phyloP scores from a whole-genome alignment of 2,888 invertebrate species.

The Volucella inanis region DNA sequence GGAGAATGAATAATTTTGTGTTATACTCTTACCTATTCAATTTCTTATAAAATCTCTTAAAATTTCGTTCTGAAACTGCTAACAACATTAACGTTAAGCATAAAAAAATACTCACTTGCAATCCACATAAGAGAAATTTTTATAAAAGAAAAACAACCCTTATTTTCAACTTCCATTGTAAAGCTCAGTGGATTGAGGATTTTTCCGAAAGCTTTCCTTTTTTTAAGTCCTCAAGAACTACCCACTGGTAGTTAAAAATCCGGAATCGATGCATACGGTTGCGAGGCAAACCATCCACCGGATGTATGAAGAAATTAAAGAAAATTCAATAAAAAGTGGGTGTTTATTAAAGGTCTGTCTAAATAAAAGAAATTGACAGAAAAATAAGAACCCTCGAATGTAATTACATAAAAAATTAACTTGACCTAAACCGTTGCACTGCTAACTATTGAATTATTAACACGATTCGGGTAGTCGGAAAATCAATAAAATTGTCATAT shows the following conservation, averaged over 20 bases:
- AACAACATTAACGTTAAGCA: too few relatives aligned
- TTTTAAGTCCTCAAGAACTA: constrained; percentile 37
- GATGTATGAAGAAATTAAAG: constrained; percentile 36
- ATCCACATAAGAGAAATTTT: constrained; percentile 10
- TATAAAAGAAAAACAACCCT: constrained; percentile 7
- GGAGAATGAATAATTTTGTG: too few relatives aligned
- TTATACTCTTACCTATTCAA: too few relatives aligned
- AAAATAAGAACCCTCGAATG: constrained; percentile 10
- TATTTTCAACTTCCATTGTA: not conserved
- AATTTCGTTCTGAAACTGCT: too few relatives aligned
- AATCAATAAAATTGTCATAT: constrained; percentile 58
- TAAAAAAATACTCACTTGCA: not conserved
- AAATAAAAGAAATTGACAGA: constrained; percentile 14
- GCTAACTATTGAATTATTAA: constrained; percentile 14
- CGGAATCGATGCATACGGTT: constrained; percentile 61
- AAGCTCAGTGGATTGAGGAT: constrained; percentile 38
- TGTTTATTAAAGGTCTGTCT: constrained; percentile 31
- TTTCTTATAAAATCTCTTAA: too few relatives aligned
- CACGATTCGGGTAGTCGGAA: constrained; percentile 47
- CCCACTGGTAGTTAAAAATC: constrained; percentile 60
- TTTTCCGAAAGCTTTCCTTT: constrained; percentile 46
- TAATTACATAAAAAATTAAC: constrained; percentile 37
- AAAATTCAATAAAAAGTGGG: constrained; percentile 41
- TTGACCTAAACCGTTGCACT: constrained; percentile 11
- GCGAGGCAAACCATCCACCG: constrained; percentile 26